Evolutionary conservation across 2,797 vertebrate genomes (phyloP).

Genomic region (Coluber constrictor): DNA sequence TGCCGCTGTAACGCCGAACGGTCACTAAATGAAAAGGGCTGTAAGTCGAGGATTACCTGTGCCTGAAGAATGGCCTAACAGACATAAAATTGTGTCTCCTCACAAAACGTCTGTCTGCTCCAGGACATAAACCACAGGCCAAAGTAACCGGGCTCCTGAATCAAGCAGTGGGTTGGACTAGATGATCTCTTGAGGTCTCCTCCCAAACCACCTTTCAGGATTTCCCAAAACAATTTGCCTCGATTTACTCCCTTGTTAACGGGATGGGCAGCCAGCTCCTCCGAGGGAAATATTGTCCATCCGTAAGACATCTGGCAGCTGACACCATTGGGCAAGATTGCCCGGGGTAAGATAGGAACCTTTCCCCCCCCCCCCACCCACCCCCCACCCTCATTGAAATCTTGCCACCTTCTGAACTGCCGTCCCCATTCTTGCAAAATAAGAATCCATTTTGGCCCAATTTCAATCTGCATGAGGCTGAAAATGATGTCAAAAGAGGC

Average conservation of each 20-base stretch:
- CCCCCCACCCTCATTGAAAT: background rate
- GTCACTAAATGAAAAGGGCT: background rate
- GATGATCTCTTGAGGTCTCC: background rate
- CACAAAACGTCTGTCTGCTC: background rate
- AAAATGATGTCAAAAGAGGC: background rate
- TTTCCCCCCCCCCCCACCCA: too few relatives aligned
- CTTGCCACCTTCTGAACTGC: background rate
- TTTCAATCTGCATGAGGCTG: background rate
- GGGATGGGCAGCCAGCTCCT: background rate
- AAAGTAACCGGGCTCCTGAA: background rate
- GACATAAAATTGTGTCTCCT: background rate
- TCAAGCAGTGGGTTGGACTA: background rate
- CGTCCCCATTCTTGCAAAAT: fast-evolving
- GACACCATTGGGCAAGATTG: background rate
- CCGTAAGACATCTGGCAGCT: too few relatives aligned
- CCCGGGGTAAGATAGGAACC: too few relatives aligned
- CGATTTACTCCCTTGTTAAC: background rate
- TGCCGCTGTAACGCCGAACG: fast-evolving
- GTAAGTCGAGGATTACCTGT: background rate
- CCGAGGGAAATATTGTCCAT: background rate
- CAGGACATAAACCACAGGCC: background rate
- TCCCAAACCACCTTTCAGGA: background rate
- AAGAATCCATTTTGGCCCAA: background rate
- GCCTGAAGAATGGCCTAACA: background rate
- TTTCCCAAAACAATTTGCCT: background rate